phyloP scores from a whole-genome alignment of 2,113 vertebrate genomes.

The Nyctereutes procyonoides region DNA sequence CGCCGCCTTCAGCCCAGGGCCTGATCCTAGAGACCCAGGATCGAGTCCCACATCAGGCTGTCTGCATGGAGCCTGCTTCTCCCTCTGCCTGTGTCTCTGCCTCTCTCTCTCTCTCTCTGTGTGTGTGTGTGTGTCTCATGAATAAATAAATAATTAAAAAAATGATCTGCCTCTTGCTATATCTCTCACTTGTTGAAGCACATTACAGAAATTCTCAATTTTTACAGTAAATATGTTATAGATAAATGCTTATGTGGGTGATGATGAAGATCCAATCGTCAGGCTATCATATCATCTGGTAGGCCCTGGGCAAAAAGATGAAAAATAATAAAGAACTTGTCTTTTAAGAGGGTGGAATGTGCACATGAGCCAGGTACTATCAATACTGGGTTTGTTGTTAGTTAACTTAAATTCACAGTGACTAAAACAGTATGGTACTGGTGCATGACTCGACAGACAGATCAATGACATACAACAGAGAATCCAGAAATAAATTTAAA shows the following conservation, averaged over 20 bases:
- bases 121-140: too few relatives aligned
- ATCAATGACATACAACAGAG: neutral
- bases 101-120: too few relatives aligned
- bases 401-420: neutral
- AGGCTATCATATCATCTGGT: neutral
- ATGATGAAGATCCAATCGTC: neutral
- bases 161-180: neutral
- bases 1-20: too few relatives aligned
- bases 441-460: neutral
- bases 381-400: neutral
- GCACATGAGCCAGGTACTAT: neutral
- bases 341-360: neutral
- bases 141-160: too few relatives aligned
- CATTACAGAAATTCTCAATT: neutral
- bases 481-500: conserved; percentile 12
- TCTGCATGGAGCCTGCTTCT: too few relatives aligned
- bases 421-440: neutral
- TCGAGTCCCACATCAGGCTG: too few relatives aligned
- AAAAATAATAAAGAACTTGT: conserved; percentile 18
- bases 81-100: too few relatives aligned
- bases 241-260: neutral
- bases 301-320: neutral
- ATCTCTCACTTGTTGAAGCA: neutral
- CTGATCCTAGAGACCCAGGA: too few relatives aligned
- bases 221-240: neutral